A percentile compares a stretch with the other conserved stretches of the same genome.
Evolutionary conservation across 2,888 invertebrate genomes (phyloP).

Genomic region (Prosapia bicincta): DNA sequence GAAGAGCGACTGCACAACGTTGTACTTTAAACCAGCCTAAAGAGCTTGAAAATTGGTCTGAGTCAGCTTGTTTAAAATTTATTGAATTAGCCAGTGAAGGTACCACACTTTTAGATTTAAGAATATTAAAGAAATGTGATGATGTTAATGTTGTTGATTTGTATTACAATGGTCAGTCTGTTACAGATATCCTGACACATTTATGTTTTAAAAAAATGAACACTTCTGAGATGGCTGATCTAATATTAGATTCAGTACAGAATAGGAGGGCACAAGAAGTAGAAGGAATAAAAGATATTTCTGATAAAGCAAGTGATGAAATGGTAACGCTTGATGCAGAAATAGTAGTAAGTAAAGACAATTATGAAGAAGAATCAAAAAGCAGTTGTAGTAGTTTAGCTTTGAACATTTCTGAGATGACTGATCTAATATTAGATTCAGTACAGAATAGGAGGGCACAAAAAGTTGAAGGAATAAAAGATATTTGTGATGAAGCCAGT

Average conservation of each 20-base stretch:
- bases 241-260: background rate
- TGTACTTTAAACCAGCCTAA: slow-evolving; percentile 60
- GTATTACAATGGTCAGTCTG: slow-evolving; percentile 17
- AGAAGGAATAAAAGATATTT: slow-evolving; percentile 6
- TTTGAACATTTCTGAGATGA: background rate
- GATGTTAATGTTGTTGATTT: slow-evolving; percentile 9
- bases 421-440: background rate
- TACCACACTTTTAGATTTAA: slow-evolving; percentile 42
- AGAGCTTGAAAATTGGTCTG: slow-evolving; percentile 59
- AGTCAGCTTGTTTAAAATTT: slow-evolving; percentile 53
- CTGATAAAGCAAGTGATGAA: background rate
- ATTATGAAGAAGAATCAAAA: background rate
- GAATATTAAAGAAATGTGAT: slow-evolving; percentile 17
- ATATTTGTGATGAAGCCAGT: background rate
- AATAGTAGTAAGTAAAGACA: background rate
- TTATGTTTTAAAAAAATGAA: background rate
- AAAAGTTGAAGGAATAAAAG: slow-evolving; percentile 8
- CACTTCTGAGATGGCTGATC: background rate
- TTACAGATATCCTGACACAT: slow-evolving; percentile 7
- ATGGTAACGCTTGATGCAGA: background rate
- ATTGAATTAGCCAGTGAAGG: slow-evolving; percentile 48
- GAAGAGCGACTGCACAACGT: slow-evolving; percentile 58
- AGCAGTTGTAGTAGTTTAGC: no score
- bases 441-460: background rate
- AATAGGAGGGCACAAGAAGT: background rate